Conservation (phyloP, 53 echinoderm and acorn worm genomes). For the Mesocentrotus franciscanus region DNA sequence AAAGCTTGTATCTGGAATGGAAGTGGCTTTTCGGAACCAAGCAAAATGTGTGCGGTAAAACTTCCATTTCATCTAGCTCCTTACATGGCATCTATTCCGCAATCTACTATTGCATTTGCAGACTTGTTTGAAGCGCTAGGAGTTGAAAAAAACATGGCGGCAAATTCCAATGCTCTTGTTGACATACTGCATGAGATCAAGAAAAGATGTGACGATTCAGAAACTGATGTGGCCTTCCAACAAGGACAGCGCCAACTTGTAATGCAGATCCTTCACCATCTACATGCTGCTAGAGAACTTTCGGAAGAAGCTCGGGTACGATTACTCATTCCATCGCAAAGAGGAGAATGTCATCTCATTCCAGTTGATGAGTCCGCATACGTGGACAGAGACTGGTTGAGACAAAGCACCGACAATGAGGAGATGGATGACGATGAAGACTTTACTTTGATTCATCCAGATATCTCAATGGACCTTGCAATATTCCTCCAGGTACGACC, state of each 20-base stretch:
- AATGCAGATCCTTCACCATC: constrained; percentile 8
- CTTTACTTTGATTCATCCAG: constrained; percentile 55
- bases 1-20: constrained; percentile 78
- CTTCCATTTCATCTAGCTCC: constrained; percentile 65
- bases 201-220: constrained; percentile 1
- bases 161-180: constrained; percentile 22
- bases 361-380: constrained; percentile 45
- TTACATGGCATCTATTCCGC: constrained; percentile 64
- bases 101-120: neutral
- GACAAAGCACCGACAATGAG: constrained; percentile 6
- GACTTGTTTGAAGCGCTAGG: constrained; percentile 51
- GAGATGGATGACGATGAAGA: constrained; percentile 38
- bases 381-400: constrained; percentile 64
- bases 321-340: constrained; percentile 42
- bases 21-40: constrained; percentile 69
- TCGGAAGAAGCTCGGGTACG: neutral
- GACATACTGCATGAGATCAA: constrained; percentile 35
- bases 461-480: constrained; percentile 56
- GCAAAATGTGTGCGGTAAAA: constrained; percentile 63
- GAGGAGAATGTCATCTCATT: constrained; percentile 15
- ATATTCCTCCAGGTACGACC: constrained; percentile 58
- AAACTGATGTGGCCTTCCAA: neutral
- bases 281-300: neutral
- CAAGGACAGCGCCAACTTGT: constrained; percentile 44
- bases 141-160: constrained; percentile 31